Conservation (phyloP, 37 sponge, comb jelly and placozoan species). For the Mnemiopsis leidyi region DNA sequence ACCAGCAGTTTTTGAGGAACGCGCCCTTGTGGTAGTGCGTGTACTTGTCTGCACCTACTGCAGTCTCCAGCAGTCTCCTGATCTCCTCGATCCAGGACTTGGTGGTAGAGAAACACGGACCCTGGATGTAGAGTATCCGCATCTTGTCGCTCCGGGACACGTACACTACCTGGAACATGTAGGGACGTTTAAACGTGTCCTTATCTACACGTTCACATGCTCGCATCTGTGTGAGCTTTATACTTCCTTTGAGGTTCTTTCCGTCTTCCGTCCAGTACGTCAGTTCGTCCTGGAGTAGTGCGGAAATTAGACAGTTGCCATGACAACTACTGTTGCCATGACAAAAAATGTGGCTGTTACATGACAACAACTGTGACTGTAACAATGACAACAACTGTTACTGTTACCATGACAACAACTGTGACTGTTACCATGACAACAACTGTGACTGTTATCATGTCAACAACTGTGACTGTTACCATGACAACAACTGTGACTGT, state of each 20-base stretch:
- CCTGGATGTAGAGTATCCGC: slow-evolving; percentile 21
- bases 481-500: too few relatives aligned
- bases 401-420: too few relatives aligned
- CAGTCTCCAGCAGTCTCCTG: background rate
- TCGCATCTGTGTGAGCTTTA: background rate
- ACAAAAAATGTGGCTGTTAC: too few relatives aligned
- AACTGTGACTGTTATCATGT: too few relatives aligned
- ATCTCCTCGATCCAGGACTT: background rate
- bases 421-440: too few relatives aligned
- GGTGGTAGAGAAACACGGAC: background rate
- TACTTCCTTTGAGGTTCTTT: background rate
- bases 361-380: too few relatives aligned
- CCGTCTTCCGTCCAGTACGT: slow-evolving; percentile 6
- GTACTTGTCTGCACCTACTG: background rate
- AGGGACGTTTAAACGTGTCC: background rate
- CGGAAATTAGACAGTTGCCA: too few relatives aligned
- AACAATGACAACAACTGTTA: too few relatives aligned
- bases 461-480: too few relatives aligned
- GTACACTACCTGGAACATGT: slow-evolving; percentile 57
- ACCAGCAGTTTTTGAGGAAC: background rate
- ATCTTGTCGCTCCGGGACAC: slow-evolving; percentile 1
- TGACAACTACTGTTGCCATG: too few relatives aligned
- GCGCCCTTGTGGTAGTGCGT: background rate
- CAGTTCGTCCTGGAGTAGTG: background rate
- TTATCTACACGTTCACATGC: background rate